Evolutionary conservation across 2,797 vertebrate species (phyloP).

Genomic region (Jordanella pulchra): DNA sequence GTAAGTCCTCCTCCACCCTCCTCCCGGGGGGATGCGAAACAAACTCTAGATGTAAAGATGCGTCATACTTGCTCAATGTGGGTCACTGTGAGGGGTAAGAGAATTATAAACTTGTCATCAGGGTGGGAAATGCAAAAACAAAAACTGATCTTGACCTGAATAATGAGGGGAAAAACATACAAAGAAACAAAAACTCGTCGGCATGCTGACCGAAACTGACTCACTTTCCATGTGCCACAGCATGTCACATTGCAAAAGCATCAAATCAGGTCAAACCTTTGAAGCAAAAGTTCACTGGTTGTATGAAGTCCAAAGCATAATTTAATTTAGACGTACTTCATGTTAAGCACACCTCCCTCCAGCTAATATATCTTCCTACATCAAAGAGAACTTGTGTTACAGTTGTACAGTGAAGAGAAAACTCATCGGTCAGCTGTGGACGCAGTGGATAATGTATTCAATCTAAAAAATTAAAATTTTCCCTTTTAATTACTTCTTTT

Average conservation of each 20-base stretch:
- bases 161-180: conserved; percentile 20
- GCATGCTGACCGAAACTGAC: background rate
- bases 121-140: conserved; percentile 24
- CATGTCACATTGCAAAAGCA: background rate
- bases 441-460: no score
- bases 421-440: background rate
- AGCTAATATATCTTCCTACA: background rate
- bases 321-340: background rate
- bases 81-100: conserved; percentile 5
- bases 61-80: conserved; percentile 9
- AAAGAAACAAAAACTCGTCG: background rate
- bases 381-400: background rate
- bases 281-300: background rate
- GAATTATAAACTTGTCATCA: conserved; percentile 26
- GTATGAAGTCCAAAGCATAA: background rate
- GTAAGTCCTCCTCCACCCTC: conserved; percentile 75
- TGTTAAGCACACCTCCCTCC: background rate
- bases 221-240: conserved; percentile 2
- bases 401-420: background rate
- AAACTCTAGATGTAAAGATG: background rate
- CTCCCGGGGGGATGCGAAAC: background rate
- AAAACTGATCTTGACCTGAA: conserved; percentile 1
- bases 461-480: no score
- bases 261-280: background rate
- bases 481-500: no score